These are phyloP conservation scores for Leucophenga maculata DNA, from an alignment of 2,888 invertebrate genomes.

Conservation along the genomic window DNA sequence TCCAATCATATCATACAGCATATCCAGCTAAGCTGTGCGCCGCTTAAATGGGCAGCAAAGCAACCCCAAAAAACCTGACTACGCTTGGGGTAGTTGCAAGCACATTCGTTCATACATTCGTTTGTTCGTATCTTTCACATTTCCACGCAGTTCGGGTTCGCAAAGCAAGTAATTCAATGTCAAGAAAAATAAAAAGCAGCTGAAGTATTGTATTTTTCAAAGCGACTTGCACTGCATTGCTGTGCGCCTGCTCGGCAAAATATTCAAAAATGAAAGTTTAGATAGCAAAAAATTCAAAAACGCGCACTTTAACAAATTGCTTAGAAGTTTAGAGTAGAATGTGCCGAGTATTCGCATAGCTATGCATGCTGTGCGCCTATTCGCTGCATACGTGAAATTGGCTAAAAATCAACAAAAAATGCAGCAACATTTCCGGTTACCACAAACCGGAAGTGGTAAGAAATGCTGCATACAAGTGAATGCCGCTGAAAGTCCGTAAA, in stretches of 20 bases:
- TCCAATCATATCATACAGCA: background rate
- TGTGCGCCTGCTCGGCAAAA: constrained; percentile 45
- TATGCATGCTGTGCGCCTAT: constrained; percentile 38
- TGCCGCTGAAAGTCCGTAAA: too few species aligned
- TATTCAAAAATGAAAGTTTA: constrained; percentile 52
- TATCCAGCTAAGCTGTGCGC: constrained; percentile 26
- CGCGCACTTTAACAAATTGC: background rate
- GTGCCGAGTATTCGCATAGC: background rate
- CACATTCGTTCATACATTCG: background rate
- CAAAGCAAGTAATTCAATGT: too few species aligned
- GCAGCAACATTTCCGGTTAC: constrained; percentile 36
- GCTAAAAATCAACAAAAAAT: constrained; percentile 44
- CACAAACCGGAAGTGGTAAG: constrained; percentile 34
- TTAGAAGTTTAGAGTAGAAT: constrained; percentile 29
- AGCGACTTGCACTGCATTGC: constrained; percentile 26
- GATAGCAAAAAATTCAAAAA: constrained; percentile 38
- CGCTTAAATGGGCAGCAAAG: constrained; percentile 36
- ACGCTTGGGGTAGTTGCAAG: background rate
- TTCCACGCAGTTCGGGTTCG: too few species aligned
- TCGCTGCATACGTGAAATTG: constrained; percentile 34
- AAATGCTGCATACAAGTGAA: background rate
- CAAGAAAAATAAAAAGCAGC: constrained; percentile 3
- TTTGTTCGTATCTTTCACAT: background rate
- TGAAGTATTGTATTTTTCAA: background rate
- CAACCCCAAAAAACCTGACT: constrained; percentile 35